A percentile compares a stretch with the other conserved stretches of the same genome.
These are phyloP conservation scores for Otis tarda DNA, from an alignment of 2,113 vertebrate genomes.

Conservation along the genomic window DNA sequence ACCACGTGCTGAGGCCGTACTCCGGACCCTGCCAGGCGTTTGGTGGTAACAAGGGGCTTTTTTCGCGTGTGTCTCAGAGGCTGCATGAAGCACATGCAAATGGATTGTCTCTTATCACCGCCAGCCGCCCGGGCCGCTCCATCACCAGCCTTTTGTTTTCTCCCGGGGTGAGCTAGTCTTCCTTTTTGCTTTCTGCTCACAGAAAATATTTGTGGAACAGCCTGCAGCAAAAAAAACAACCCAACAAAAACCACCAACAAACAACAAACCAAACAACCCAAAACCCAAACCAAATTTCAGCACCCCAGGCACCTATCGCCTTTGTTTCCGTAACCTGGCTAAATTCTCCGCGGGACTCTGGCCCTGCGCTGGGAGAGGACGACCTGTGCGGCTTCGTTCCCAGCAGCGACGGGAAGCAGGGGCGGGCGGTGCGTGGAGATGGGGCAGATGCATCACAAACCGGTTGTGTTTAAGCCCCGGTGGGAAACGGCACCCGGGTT, in stretches of 20 bases:
- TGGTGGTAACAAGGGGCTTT: accelerated
- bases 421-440: accelerated
- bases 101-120: not conserved
- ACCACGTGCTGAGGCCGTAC: accelerated
- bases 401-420: not conserved
- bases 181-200: not conserved
- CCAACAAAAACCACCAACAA: too few relatives aligned
- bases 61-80: accelerated
- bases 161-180: not conserved
- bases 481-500: accelerated
- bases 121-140: accelerated
- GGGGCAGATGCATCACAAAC: accelerated
- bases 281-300: not conserved
- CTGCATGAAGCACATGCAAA: not conserved
- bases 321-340: not conserved
- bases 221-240: not conserved
- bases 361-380: not conserved
- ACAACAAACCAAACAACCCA: too few relatives aligned
- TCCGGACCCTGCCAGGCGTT: not conserved
- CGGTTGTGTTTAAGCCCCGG: accelerated
- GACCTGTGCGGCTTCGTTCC: not conserved
- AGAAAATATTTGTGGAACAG: not conserved
- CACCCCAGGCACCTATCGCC: not conserved
- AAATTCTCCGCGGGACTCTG: accelerated
- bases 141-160: not conserved